Conservation (phyloP, 2,797 vertebrate genomes). For the Tauraco hartlaubi region DNA sequence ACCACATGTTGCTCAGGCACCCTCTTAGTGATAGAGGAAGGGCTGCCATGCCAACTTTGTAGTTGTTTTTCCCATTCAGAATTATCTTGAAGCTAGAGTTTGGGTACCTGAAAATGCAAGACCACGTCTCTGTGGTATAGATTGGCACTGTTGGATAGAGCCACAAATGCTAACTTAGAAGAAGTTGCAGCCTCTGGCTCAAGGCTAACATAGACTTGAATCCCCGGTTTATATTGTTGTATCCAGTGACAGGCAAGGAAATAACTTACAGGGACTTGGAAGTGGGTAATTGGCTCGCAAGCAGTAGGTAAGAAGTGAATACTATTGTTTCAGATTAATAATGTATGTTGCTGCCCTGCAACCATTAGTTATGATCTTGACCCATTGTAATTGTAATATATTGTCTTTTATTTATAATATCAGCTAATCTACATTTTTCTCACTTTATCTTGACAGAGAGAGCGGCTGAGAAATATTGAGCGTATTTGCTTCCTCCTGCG, state of each 20-base stretch:
- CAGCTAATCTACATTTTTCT: not conserved
- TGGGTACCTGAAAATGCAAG: not conserved
- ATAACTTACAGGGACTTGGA: not conserved
- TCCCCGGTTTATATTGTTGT: not conserved
- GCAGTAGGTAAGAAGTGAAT: not conserved
- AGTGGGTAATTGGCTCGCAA: not conserved
- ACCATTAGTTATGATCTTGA: not conserved
- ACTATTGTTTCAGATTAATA: not conserved
- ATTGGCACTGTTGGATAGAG: not conserved
- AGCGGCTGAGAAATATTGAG: slow-evolving; percentile 95
- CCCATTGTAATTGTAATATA: not conserved
- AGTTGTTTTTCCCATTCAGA: not conserved
- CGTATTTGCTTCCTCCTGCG: slow-evolving; percentile 96
- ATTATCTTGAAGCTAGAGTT: not conserved
- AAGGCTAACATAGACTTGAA: not conserved
- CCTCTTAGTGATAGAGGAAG: not conserved
- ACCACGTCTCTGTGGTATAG: not conserved
- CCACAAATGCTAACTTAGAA: not conserved
- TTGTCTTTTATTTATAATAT: not conserved
- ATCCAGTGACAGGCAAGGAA: not conserved
- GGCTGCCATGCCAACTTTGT: not conserved
- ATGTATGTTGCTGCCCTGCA: not conserved
- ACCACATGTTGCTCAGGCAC: not conserved
- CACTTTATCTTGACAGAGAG: slow-evolving; percentile 82
- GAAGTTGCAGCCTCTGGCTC: not conserved